These are phyloP conservation scores for Motacilla alba DNA, from an alignment of 2,113 vertebrate species.

Conservation along the genomic window DNA sequence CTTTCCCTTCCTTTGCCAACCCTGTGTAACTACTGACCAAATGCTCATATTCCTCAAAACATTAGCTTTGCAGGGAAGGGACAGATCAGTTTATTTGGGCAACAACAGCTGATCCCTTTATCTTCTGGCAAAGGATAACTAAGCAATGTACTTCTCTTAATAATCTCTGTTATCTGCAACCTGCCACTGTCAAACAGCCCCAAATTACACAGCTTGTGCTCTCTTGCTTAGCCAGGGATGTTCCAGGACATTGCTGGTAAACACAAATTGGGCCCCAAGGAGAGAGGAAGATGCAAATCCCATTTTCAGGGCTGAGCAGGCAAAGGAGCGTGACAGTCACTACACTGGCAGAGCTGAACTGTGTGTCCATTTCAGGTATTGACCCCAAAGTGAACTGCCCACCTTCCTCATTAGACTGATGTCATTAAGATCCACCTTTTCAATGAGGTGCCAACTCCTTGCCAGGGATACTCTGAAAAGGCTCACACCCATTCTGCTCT, in stretches of 20 bases:
- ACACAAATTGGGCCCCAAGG: neutral
- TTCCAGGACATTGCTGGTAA: accelerated
- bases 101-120: neutral
- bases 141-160: neutral
- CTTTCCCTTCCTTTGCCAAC: neutral
- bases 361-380: accelerated
- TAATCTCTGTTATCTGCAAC: neutral
- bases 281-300: neutral
- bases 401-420: neutral
- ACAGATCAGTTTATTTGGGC: neutral
- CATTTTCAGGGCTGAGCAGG: neutral
- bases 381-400: neutral
- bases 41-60: neutral
- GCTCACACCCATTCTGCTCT: neutral
- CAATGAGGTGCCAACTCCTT: neutral
- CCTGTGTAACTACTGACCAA: neutral
- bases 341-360: accelerated
- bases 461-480: neutral
- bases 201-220: neutral
- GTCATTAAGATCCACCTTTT: neutral
- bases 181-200: neutral
- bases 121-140: neutral
- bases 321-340: neutral
- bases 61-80: neutral
- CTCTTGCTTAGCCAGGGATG: neutral